Base-by-base conservation (phyloP, 2,113 vertebrate genomes). In the Muntiacus muntjak region DNA sequence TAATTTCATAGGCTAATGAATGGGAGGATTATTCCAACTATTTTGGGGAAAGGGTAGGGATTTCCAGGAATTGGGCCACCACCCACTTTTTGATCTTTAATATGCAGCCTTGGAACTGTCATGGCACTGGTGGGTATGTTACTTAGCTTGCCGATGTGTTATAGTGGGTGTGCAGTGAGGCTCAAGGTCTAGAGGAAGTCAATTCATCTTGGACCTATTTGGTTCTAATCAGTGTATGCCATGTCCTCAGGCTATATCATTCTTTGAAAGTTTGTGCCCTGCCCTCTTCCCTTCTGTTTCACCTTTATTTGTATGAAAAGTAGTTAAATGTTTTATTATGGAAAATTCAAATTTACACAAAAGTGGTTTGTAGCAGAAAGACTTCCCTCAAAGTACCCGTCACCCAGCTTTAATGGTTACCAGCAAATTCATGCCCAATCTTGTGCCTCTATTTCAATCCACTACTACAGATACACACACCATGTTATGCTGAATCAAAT, bases 261-360 rank as follows among this genome's bases (percentile, higher is more conserved):
- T 76, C 71, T 76, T 43, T 76, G 6, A 43, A 76, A 43, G 23
- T 26, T 43, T 76, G 23, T 76, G 71, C 40, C 40, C 23, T 26
- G 71, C 23, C 40, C 10, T 12, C 25, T 76, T 76, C 71, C 71
- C 71, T 43, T 40, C 40, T 76, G 6, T 76, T 76, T 76, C 71
- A 76, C 71, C 23, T 76, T 89, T 89, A 78, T 95, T 93, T 28
- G 19, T 74, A 74, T 94, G 71, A 83, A 95, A 93, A 81, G 91
- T 21, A 47, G 45, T 57, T 85, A 76, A 67, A 57, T 6, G 43
- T 81, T 96, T 93, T 86, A 78, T 82, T 76, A 33, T 17, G 89
- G 64, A 60, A 88, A 95, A 92, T 91, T 96, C 33, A 58, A 90
- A 85, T 85, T 33, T 87, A 78, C 40, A 7, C 6, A 23, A 85